Base-by-base conservation (phyloP, 2,797 vertebrate species). In the Hozukius guyotensis region DNA sequence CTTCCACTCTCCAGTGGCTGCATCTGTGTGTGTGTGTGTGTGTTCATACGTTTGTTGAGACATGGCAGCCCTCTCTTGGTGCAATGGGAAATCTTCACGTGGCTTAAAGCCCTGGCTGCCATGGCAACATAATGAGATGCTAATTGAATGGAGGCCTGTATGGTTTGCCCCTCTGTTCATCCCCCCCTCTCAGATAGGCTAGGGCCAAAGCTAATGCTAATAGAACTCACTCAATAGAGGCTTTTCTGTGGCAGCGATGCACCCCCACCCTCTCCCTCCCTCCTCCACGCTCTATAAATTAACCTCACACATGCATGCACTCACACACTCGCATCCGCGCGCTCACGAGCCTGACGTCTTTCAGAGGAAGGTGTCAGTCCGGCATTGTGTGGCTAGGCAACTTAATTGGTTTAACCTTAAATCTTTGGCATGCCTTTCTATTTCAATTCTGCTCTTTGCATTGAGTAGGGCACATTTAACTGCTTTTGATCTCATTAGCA, bases 71-170 rank as follows among this genome's bases (percentile, higher is more conserved):
- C 70, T 80, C 83, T 85, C 72, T 74, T 13, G 72, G 74, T 72
- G 81, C 79, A 82, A 82, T 79, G 75, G 84, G 87, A 92, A 92
- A 90, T 83, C 91, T 92, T 90, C 69, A 77, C 55, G 20, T 67
- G 1, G 84, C 84, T 92, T 91, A 80, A 93, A 92, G 74, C 87
- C 79, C 42, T 8, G 42, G 92, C 86, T 94, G 76, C 93, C 86
- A 95, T 94, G 89, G 92, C 85, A 94, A 95, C 94, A 88, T 94
- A 95, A 95, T 95, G 92, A 95, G 90, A 95, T 95, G 95, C 92
- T 95, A 96, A 95, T 95, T 92, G 91, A 93, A 94, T 92, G 92
- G 88, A 93, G 89, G 93, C 90, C 88, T 93, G 93, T 85, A 89
- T 90, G 89, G 86, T 91, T 90, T 75, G 73, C 82, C 80, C 84